phyloP scores from a whole-genome alignment of 2,888 invertebrate genomes.

The Hydrotaea cyrtoneurina region DNA sequence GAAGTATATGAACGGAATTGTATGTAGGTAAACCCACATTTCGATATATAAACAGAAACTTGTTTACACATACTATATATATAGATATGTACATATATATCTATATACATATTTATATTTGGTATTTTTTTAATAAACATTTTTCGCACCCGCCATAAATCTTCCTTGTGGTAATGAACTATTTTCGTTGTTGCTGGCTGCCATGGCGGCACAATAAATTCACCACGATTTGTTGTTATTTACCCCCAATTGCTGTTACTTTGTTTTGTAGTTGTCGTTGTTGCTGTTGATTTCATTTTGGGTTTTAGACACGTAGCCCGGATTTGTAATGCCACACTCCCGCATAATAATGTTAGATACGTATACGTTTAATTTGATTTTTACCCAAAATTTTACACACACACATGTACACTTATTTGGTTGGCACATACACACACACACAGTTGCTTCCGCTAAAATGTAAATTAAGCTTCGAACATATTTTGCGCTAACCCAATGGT shows the following conservation, averaged over 20 bases:
- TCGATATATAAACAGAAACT: not conserved
- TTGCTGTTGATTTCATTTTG: not conserved
- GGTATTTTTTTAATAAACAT: constrained; percentile 3
- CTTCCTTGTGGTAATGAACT: not conserved
- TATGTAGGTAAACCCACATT: not conserved
- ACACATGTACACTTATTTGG: not conserved
- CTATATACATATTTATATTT: not conserved
- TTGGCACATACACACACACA: too few species aligned
- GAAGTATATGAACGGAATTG: too few species aligned
- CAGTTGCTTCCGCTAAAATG: not conserved
- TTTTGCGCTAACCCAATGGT: too few species aligned
- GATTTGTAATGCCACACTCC: not conserved
- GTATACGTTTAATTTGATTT: constrained; percentile 5
- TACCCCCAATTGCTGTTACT: not conserved
- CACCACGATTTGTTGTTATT: not conserved
- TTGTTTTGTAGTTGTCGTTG: too few species aligned
- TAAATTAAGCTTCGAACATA: too few species aligned
- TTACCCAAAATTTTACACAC: not conserved
- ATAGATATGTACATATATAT: not conserved
- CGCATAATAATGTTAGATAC: not conserved
- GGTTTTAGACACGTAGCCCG: not conserved
- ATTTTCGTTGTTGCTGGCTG: not conserved
- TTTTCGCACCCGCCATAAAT: not conserved
- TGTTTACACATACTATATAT: too few species aligned
- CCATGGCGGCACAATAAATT: not conserved